These are phyloP conservation scores for Seira musarum DNA, from an alignment of 2,888 invertebrate genomes.

Conservation along the genomic window DNA sequence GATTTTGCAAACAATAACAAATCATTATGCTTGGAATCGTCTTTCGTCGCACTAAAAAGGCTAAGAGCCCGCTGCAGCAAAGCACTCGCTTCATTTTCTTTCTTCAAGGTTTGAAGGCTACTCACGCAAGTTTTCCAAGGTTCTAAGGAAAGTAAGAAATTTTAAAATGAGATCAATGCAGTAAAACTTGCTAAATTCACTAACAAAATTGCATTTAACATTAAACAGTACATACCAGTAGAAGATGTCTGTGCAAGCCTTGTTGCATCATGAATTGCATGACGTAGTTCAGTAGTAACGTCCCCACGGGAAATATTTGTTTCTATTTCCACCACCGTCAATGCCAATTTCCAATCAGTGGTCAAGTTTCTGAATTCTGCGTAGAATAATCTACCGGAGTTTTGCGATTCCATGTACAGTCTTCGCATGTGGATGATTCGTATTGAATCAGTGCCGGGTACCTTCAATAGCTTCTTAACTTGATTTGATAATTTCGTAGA, in stretches of 20 bases:
- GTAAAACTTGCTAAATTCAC: neutral
- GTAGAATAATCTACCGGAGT: conserved; percentile 25
- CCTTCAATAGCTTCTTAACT: neutral
- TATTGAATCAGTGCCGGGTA: conserved; percentile 21
- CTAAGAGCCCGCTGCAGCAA: conserved; percentile 17
- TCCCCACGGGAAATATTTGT: conserved; percentile 1
- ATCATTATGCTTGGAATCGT: neutral
- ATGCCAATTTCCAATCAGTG: conserved; percentile 26
- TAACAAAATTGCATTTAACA: neutral
- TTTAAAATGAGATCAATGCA: neutral
- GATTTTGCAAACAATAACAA: too few relatives aligned
- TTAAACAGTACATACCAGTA: conserved; percentile 3
- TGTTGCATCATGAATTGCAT: conserved; percentile 9
- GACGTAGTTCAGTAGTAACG: neutral
- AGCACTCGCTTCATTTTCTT: conserved; percentile 10
- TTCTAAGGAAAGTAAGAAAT: conserved; percentile 19
- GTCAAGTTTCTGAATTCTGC: neutral
- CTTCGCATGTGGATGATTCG: conserved; percentile 12
- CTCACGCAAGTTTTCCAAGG: conserved; percentile 6
- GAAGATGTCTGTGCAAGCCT: conserved; percentile 1
- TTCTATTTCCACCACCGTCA: conserved; percentile 15
- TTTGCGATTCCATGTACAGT: conserved; percentile 13
- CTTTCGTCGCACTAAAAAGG: neutral
- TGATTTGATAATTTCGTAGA: too few relatives aligned
- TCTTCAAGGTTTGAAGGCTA: neutral